A percentile compares a stretch with the other conserved stretches of the same genome.
Conservation (phyloP, 1,140 invertebrate species). For the Antheraea mylitta region DNA sequence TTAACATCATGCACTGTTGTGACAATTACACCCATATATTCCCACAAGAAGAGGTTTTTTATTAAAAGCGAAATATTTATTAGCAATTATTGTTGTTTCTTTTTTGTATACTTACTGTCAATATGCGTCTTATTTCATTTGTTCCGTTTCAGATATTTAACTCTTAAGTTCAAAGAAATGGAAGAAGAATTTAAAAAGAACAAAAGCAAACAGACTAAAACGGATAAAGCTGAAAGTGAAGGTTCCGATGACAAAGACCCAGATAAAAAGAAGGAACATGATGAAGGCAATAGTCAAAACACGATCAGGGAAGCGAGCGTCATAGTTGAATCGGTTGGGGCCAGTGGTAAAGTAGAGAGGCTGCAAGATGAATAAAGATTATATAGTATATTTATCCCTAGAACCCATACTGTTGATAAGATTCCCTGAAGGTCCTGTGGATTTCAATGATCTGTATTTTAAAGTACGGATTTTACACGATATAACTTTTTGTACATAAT, state of each 20-base stretch:
- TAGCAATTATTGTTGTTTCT: no score
- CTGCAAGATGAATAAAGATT: constrained; percentile 26
- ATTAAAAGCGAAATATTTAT: no score
- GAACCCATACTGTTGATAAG: no score
- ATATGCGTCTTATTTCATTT: not conserved
- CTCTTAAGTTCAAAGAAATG: constrained; percentile 90
- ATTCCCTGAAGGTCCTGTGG: no score
- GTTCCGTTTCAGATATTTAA: constrained; percentile 82
- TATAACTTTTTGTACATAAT: not conserved
- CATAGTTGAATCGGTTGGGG: constrained; percentile 53
- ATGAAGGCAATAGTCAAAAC: constrained; percentile 15
- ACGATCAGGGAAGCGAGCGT: constrained; percentile 43
- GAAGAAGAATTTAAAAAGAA: constrained; percentile 85
- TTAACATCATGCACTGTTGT: no score
- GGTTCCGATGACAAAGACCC: constrained; percentile 35
- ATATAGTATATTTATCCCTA: no score
- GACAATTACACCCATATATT: no score
- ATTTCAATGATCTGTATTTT: no score
- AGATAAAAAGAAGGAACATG: constrained; percentile 16
- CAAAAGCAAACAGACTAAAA: constrained; percentile 63
- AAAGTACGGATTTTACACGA: not conserved
- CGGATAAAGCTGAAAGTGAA: constrained; percentile 25
- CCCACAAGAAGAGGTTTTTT: no score
- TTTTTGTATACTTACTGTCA: no score
- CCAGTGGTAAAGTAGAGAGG: constrained; percentile 63